Percentiles rank a stretch among this genome's conserved stretches.
Conservation (phyloP, 2,888 invertebrate species). For the Oxyteleia sp. region DNA sequence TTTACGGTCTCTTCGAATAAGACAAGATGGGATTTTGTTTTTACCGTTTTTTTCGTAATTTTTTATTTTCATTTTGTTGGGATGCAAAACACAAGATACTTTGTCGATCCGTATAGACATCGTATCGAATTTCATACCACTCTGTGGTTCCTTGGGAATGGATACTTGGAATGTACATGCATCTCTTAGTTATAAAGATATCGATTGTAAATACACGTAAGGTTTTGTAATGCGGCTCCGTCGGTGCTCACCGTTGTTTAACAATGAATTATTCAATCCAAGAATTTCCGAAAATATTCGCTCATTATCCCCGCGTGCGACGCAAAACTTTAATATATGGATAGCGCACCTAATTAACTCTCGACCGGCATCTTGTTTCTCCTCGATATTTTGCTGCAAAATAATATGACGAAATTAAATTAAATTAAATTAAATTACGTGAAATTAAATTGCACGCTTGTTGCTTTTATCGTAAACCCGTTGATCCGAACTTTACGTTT, state of each 20-base stretch:
- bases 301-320: neutral
- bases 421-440: constrained; percentile 1
- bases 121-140: constrained; percentile 85
- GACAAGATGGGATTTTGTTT: constrained; percentile 66
- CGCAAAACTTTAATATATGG: neutral
- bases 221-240: constrained; percentile 45
- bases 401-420: constrained; percentile 48
- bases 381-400: constrained; percentile 14
- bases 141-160: constrained; percentile 85
- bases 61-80: constrained; percentile 51
- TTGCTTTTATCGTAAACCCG: constrained; percentile 2
- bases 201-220: constrained; percentile 60
- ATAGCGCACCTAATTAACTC: constrained; percentile 25
- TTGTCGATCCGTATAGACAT: constrained; percentile 78
- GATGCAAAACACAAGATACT: constrained; percentile 74
- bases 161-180: constrained; percentile 80
- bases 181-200: constrained; percentile 68
- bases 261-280: constrained; percentile 39
- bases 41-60: too few relatives aligned
- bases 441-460: neutral
- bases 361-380: constrained; percentile 20
- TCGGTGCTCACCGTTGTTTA: constrained; percentile 7
- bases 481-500: constrained; percentile 8
- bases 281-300: constrained; percentile 24
- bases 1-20: constrained; percentile 67